Base-by-base conservation (phyloP, 2,888 invertebrate genomes). In the Fabriciana adippe region DNA sequence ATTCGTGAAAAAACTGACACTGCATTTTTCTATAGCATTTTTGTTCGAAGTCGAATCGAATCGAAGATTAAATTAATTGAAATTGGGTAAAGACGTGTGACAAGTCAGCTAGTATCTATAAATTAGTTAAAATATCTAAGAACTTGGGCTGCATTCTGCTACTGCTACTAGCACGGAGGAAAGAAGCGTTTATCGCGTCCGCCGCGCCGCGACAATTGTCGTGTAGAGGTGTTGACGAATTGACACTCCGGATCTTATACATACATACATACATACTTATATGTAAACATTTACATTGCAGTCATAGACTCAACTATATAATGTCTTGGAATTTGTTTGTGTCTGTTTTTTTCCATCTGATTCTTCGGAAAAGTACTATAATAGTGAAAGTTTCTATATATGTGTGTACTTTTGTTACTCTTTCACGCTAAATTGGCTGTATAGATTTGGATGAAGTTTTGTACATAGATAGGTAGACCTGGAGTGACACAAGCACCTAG, bases 161-260 rank as follows among this genome's bases (percentile, higher is more conserved):
- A 18, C 18, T 18, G 18, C 18, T 21, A 64, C 70, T 48, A 55
- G 35, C n/a, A 41, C n/a, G 60, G 69, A 83, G 87, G 87, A 87
- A 84, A 77, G 71, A 67, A 72, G 72, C 80, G 82, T 82, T 87
- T 86, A 84, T 67, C 66, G 45, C 81, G 75, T 82, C 81, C 82
- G 82, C 81, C 72, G 71, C 82, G 82, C 81, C 72, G 71, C 71
- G 70, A 45, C 65, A 66, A 59, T 59, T 59, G 59, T n/a, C 35
- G 55, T 76, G 73, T 79, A 76, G 60, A 78, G 79, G 79, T 73
- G 68, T 60, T 68, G 71, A 60, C 64, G 61, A 63, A 62, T 53
- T 63, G 50, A 50, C 54, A 48, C 35, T 41, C 50, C 47, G 51
- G 66, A 56, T 31, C 55, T 66, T 47, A 55, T 41, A 41, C 1